These are phyloP conservation scores for Dicentrarchus labrax DNA, from an alignment of 2,113 vertebrate genomes.

Conservation along the genomic window DNA sequence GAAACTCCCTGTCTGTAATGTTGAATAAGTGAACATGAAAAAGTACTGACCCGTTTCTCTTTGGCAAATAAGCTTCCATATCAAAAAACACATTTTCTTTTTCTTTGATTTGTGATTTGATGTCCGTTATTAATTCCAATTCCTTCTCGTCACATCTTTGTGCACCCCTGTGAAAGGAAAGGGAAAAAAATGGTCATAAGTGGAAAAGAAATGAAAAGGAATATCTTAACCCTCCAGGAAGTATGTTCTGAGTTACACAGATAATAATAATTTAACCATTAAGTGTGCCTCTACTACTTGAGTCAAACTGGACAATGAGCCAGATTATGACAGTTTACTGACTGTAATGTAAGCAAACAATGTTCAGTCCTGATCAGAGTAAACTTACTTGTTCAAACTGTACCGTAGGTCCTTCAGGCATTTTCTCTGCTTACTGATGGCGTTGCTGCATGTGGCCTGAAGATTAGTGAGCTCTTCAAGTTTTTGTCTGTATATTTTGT, in stretches of 20 bases:
- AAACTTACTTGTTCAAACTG: constrained; percentile 86
- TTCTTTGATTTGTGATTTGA: constrained; percentile 92
- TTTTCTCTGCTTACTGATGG: constrained; percentile 92
- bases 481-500: constrained; percentile 95
- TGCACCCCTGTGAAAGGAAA: constrained; percentile 81
- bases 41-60: constrained; percentile 92
- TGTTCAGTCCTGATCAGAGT: neutral
- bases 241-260: neutral
- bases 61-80: constrained; percentile 99
- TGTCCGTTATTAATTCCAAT: constrained; percentile 84
- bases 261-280: neutral
- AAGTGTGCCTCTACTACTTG: neutral
- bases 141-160: constrained; percentile 85
- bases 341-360: neutral
- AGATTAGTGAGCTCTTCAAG: constrained; percentile 93
- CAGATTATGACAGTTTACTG: neutral
- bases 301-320: neutral
- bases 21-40: neutral
- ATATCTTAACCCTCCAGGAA: neutral
- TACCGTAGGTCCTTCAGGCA: constrained; percentile 87
- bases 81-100: constrained; percentile 94
- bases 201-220: neutral
- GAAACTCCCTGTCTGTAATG: neutral
- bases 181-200: neutral
- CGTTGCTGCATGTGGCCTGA: constrained; percentile 89